These are phyloP conservation scores for Drosophila pseudoobscura DNA, from an alignment of 1,140 invertebrate genomes.

Conservation along the genomic window DNA sequence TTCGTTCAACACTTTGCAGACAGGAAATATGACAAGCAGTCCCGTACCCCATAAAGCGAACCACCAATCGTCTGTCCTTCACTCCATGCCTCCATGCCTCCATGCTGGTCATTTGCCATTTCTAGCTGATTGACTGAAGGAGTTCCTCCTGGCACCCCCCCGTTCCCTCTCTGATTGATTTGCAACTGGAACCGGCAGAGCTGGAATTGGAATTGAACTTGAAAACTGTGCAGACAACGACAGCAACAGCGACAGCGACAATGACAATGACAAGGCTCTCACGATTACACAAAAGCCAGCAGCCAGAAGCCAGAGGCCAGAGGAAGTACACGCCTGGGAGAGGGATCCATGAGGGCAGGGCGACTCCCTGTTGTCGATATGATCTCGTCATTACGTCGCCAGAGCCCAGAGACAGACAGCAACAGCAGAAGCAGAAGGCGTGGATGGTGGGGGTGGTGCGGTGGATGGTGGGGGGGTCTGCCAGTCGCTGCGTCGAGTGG, in stretches of 20 bases:
- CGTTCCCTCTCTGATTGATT: constrained; percentile 45
- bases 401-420: constrained; percentile 3
- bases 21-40: constrained; percentile 63
- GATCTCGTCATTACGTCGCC: constrained; percentile 70
- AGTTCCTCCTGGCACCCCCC: neutral
- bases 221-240: constrained; percentile 67
- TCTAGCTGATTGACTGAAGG: constrained; percentile 22
- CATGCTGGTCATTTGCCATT: constrained; percentile 59
- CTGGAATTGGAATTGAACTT: constrained; percentile 74
- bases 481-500: constrained; percentile 57
- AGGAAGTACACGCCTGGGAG: constrained; percentile 46
- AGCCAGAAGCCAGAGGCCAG: neutral
- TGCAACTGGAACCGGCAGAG: constrained; percentile 35
- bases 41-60: constrained; percentile 28
- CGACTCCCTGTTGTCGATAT: constrained; percentile 67
- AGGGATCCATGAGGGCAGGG: constrained; percentile 14
- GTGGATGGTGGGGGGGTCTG: constrained; percentile 29
- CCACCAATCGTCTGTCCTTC: constrained; percentile 6
- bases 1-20: constrained; percentile 52
- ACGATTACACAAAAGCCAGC: constrained; percentile 53
- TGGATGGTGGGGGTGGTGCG: neutral
- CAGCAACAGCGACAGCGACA: constrained; percentile 10
- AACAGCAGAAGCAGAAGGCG: neutral
- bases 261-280: constrained; percentile 53
- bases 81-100: constrained; percentile 23